Conservation (phyloP, 2,113 vertebrate genomes). For the Crotophaga sulcirostris region DNA sequence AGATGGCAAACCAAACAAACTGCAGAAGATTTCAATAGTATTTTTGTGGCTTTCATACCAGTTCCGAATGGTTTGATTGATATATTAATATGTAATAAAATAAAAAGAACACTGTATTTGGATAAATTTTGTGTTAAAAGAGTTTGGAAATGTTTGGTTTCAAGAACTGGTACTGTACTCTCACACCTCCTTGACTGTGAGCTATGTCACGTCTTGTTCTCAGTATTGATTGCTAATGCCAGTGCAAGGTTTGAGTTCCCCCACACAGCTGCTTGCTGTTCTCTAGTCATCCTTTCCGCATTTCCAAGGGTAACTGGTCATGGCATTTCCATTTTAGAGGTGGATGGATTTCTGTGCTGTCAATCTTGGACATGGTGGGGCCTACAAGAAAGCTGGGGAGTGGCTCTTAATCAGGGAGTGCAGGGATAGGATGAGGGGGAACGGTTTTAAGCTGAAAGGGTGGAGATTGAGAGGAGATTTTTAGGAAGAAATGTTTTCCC, state of each 20-base stretch:
- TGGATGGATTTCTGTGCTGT: fast-evolving
- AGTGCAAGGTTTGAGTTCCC: neutral
- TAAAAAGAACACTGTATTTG: neutral
- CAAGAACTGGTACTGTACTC: fast-evolving
- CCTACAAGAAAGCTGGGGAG: too few species aligned
- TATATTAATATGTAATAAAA: neutral
- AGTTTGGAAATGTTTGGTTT: neutral
- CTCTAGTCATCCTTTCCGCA: fast-evolving
- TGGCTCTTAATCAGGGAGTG: too few species aligned
- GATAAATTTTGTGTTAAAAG: neutral
- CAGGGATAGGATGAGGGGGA: too few species aligned
- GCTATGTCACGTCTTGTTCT: too few species aligned
- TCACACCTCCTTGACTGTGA: fast-evolving
- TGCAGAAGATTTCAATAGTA: neutral
- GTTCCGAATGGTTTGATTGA: neutral
- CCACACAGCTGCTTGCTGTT: fast-evolving
- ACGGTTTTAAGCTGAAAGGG: too few species aligned
- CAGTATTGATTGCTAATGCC: fast-evolving
- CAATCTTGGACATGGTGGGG: neutral
- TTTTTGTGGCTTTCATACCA: neutral
- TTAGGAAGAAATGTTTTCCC: too few species aligned
- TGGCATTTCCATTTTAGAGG: fast-evolving
- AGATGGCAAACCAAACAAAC: neutral
- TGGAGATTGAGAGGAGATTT: too few species aligned
- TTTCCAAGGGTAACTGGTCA: fast-evolving